A percentile compares a stretch with the other conserved stretches of the same genome.
These are phyloP conservation scores for Styela plicata DNA, from an alignment of 23 tunicate genomes.

Conservation along the genomic window DNA sequence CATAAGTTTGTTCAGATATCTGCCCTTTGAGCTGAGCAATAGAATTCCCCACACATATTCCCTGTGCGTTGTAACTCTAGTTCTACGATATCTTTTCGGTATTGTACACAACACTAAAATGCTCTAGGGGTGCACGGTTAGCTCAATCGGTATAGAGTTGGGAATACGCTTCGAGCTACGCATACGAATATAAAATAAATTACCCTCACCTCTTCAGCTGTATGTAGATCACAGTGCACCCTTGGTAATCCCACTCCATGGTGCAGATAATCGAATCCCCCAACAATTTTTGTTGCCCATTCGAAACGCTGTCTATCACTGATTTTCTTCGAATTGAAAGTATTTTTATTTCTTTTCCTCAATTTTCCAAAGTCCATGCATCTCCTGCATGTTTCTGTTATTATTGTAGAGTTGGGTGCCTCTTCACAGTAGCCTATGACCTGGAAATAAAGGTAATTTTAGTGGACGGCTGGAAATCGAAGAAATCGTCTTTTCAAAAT, in stretches of 20 bases:
- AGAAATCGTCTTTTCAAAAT: too few species aligned
- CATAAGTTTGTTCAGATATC: too few species aligned
- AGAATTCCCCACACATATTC: too few species aligned
- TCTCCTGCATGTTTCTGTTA: conserved; percentile 52
- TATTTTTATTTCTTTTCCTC: background rate
- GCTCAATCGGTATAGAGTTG: too few species aligned
- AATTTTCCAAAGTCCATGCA: conserved; percentile 40
- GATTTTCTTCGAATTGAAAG: background rate
- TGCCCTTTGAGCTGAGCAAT: too few species aligned
- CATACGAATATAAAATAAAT: too few species aligned
- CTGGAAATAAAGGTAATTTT: conserved; percentile 33
- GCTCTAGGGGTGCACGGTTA: too few species aligned
- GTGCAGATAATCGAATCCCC: conserved; percentile 58
- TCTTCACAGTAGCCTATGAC: conserved; percentile 49
- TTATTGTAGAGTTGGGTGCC: conserved; percentile 22
- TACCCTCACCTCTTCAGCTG: conserved; percentile 46
- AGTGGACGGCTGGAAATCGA: too few species aligned
- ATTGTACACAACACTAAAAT: too few species aligned
- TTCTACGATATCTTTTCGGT: too few species aligned
- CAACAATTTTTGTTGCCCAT: conserved; percentile 47
- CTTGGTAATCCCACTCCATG: conserved; percentile 36
- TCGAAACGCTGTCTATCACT: conserved; percentile 25
- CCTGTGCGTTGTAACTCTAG: too few species aligned
- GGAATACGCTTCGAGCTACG: too few species aligned
- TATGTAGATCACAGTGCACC: conserved; percentile 84